Conservation (phyloP, 2,113 vertebrate species). For the Myodes glareolus region DNA sequence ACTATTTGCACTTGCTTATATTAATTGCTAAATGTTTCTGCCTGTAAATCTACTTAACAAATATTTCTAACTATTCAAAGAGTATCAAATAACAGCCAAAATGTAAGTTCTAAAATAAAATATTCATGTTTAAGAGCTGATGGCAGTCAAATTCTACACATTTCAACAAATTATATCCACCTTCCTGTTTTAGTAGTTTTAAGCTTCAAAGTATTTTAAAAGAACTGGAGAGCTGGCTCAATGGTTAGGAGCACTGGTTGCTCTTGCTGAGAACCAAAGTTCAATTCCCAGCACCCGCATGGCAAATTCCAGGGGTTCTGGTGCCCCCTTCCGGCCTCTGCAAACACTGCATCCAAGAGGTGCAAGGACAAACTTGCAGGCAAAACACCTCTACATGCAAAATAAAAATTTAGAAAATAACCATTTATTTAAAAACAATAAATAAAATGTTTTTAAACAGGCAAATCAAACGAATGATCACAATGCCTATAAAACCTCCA, state of each 20-base stretch:
- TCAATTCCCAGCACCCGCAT: neutral
- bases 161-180: slow-evolving; percentile 6
- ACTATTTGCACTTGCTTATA: neutral
- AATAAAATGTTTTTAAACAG: neutral
- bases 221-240: neutral
- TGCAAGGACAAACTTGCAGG: neutral
- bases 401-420: neutral
- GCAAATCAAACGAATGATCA: neutral
- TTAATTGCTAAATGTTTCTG: slow-evolving; percentile 26
- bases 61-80: slow-evolving; percentile 21
- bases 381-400: neutral
- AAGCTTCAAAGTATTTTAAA: neutral
- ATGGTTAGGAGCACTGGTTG: neutral
- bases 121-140: neutral
- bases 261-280: neutral
- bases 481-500: neutral
- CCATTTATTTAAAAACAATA: neutral
- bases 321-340: neutral
- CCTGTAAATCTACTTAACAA: neutral
- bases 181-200: neutral
- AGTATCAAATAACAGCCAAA: slow-evolving; percentile 7
- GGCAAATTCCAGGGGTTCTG: neutral
- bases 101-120: neutral
- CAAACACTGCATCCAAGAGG: neutral
- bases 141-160: neutral